A percentile compares a stretch with the other conserved stretches of the same genome.
phyloP scores from a whole-genome alignment of 2,113 vertebrate genomes.

The Sebastes fasciatus region DNA sequence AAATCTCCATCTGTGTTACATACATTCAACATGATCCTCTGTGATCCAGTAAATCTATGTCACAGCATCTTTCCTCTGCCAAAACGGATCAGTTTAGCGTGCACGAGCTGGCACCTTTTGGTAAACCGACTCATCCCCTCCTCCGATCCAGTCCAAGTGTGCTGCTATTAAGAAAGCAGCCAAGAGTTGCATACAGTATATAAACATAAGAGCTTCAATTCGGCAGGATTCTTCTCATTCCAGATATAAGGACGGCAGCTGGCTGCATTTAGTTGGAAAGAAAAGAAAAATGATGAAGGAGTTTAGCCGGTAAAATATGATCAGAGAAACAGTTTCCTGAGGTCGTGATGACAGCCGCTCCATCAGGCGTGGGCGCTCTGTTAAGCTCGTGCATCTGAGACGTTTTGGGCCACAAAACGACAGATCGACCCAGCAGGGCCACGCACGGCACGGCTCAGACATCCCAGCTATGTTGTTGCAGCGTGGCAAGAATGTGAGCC shows the following conservation, averaged over 20 bases:
- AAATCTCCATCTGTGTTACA: slow-evolving; percentile 44
- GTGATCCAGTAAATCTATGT: slow-evolving; percentile 30
- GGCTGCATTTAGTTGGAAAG: slow-evolving; percentile 80
- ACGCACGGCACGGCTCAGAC: slow-evolving; percentile 51
- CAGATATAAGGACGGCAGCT: slow-evolving; percentile 76
- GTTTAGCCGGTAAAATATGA: slow-evolving; percentile 66
- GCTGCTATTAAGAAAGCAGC: slow-evolving; percentile 38
- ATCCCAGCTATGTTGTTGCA: slow-evolving; percentile 75
- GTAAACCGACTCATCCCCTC: slow-evolving; percentile 25
- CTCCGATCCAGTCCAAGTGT: slow-evolving; percentile 13
- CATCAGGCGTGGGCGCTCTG: slow-evolving; percentile 57
- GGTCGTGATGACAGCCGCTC: slow-evolving; percentile 84
- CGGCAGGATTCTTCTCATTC: slow-evolving; percentile 83
- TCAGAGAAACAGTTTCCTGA: slow-evolving; percentile 83
- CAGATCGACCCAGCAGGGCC: slow-evolving; percentile 29
- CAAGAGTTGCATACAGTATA: slow-evolving; percentile 15
- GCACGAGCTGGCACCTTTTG: slow-evolving; percentile 24
- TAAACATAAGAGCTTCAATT: slow-evolving; percentile 61
- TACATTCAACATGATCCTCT: slow-evolving; percentile 27
- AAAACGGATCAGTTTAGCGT: slow-evolving; percentile 25
- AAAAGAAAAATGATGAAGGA: slow-evolving; percentile 61
- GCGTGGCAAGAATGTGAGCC: slow-evolving; percentile 64
- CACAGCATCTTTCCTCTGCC: slow-evolving; percentile 15
- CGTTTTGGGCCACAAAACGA: slow-evolving; percentile 45
- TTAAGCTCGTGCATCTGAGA: slow-evolving; percentile 36